A percentile compares a stretch with the other conserved stretches of the same genome.
These are phyloP conservation scores for Drosophila kuntzei DNA, from an alignment of 2,888 invertebrate genomes.

Conservation along the genomic window DNA sequence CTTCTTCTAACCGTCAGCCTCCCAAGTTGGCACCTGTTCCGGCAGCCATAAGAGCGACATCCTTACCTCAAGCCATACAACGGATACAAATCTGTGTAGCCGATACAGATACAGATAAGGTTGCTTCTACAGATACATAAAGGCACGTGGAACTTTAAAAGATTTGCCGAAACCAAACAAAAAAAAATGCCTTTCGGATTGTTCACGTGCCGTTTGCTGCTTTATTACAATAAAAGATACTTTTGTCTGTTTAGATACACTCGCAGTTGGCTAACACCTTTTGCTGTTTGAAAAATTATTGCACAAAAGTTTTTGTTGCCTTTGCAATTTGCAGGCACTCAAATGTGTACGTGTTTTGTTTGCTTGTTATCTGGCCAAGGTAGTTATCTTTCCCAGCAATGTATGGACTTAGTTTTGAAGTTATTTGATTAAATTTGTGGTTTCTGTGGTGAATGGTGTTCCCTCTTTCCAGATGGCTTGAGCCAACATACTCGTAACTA, in stretches of 20 bases:
- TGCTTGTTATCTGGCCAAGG: slow-evolving; percentile 26
- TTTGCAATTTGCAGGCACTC: slow-evolving; percentile 56
- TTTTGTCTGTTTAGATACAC: slow-evolving; percentile 38
- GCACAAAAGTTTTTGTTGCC: slow-evolving; percentile 57
- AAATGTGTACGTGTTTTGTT: slow-evolving; percentile 44
- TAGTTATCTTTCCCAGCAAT: slow-evolving; percentile 36
- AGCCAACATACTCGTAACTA: slow-evolving; percentile 4
- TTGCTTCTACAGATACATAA: slow-evolving; percentile 28
- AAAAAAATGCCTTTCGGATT: slow-evolving; percentile 24
- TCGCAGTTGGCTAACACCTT: slow-evolving; percentile 31
- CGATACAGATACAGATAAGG: slow-evolving; percentile 40
- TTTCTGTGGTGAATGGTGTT: slow-evolving; percentile 31
- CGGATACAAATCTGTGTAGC: slow-evolving; percentile 69
- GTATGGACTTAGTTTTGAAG: slow-evolving; percentile 41
- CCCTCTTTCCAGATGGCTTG: background rate
- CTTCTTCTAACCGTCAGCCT: slow-evolving; percentile 3
- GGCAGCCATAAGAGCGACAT: slow-evolving; percentile 22
- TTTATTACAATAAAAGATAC: slow-evolving; percentile 68
- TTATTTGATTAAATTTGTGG: slow-evolving; percentile 75
- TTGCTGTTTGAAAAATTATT: slow-evolving; percentile 58
- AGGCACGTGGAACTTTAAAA: slow-evolving; percentile 68
- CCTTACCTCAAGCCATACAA: slow-evolving; percentile 53
- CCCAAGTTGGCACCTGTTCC: slow-evolving; percentile 63
- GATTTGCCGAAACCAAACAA: slow-evolving; percentile 39
- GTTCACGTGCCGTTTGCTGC: slow-evolving; percentile 47